Percentiles rank a stretch among this genome's conserved stretches.
These are phyloP conservation scores for Phortica okadai DNA, from an alignment of 2,888 invertebrate genomes.

Conservation along the genomic window DNA sequence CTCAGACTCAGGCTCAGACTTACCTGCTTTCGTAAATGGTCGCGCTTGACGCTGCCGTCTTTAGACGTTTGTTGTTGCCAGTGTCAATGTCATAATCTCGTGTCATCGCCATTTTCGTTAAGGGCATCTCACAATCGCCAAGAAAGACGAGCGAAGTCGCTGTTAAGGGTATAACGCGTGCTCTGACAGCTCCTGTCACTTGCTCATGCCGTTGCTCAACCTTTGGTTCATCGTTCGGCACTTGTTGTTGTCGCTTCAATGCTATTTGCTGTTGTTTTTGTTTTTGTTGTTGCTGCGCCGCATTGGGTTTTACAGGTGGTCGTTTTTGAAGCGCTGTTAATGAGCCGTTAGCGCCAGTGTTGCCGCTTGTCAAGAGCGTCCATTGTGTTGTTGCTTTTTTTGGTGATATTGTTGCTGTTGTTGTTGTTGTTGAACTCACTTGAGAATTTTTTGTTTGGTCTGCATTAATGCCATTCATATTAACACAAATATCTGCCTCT, in stretches of 20 bases:
- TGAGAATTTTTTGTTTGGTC: no score
- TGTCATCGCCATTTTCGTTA: slow-evolving; percentile 51
- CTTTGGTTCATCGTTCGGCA: neutral
- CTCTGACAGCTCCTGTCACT: slow-evolving; percentile 49
- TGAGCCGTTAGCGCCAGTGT: slow-evolving; percentile 33
- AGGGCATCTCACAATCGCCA: slow-evolving; percentile 71
- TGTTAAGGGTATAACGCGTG: slow-evolving; percentile 58
- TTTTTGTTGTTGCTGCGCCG: neutral
- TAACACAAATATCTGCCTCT: no score
- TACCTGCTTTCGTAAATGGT: slow-evolving; percentile 7
- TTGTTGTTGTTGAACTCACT: no score
- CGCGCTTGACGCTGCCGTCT: neutral
- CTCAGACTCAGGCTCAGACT: neutral
- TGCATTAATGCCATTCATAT: no score
- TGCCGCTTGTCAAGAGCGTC: slow-evolving; percentile 66
- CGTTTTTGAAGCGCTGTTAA: slow-evolving; percentile 6
- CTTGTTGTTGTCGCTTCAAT: slow-evolving; percentile 18
- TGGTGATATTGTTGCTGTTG: neutral
- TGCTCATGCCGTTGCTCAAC: slow-evolving; percentile 36
- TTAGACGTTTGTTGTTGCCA: neutral
- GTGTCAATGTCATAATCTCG: neutral
- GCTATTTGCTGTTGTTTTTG: neutral
- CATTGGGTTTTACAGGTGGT: slow-evolving; percentile 2
- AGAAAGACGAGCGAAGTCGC: slow-evolving; percentile 67
- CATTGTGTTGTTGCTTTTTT: slow-evolving; percentile 53